phyloP scores from a whole-genome alignment of 2,888 invertebrate species.

The Philonicus albiceps region DNA sequence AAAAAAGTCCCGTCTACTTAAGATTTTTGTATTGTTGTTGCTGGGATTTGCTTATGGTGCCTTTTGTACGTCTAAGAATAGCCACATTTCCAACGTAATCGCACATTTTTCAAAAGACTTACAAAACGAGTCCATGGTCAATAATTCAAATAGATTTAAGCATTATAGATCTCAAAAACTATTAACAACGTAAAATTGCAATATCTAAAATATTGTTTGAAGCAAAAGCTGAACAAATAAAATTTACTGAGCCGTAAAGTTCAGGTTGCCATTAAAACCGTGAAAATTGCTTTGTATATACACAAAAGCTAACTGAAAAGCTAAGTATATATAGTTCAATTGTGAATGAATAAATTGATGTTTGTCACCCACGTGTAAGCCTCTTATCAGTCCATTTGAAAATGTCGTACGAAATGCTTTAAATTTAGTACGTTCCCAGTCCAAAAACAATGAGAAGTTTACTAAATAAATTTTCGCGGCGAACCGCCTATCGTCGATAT shows the following conservation, averaged over 20 bases:
- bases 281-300: background rate
- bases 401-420: background rate
- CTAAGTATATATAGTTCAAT: background rate
- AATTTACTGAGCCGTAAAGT: background rate
- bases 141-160: background rate
- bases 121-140: background rate
- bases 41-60: too few relatives aligned
- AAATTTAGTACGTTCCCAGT: background rate
- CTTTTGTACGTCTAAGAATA: too few relatives aligned
- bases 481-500: background rate
- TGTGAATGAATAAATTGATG: background rate
- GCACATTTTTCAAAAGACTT: too few relatives aligned
- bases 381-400: background rate
- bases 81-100: too few relatives aligned
- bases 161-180: background rate
- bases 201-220: background rate
- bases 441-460: background rate
- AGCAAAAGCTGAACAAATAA: background rate
- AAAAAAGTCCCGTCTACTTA: too few relatives aligned
- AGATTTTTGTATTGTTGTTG: too few relatives aligned
- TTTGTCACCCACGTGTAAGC: background rate
- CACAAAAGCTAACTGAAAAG: background rate
- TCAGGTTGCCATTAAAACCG: background rate
- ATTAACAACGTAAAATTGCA: background rate
- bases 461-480: background rate